phyloP scores from a whole-genome alignment of 2,888 invertebrate genomes.

The Drosophila prostipennis region DNA sequence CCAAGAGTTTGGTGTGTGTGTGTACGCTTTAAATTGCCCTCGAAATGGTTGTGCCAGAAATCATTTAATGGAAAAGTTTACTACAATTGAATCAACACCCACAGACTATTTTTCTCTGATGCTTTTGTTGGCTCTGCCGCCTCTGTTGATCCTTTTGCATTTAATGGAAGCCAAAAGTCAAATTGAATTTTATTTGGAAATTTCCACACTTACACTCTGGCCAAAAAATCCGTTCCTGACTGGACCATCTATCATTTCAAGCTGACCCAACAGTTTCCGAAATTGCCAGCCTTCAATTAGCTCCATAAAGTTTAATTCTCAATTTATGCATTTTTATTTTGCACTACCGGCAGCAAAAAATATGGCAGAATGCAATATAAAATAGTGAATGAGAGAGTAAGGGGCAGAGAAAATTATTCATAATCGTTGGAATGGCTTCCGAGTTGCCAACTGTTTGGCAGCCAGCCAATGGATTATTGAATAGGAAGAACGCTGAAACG shows the following conservation, averaged over 20 bases:
- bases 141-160: conserved; percentile 30
- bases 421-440: conserved; percentile 69
- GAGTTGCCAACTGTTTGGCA: conserved; percentile 67
- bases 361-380: conserved; percentile 12
- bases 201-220: conserved; percentile 17
- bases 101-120: conserved; percentile 25
- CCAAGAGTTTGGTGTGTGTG: neutral
- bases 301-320: conserved; percentile 72
- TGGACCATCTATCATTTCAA: conserved; percentile 54
- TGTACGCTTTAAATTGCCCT: conserved; percentile 53
- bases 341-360: conserved; percentile 23
- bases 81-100: conserved; percentile 61
- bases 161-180: conserved; percentile 56
- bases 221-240: conserved; percentile 31
- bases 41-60: conserved; percentile 52
- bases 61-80: conserved; percentile 46
- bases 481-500: conserved; percentile 30
- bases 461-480: conserved; percentile 67
- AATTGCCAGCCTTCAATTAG: conserved; percentile 67
- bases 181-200: conserved; percentile 61
- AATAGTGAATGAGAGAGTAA: conserved; percentile 2
- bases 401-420: conserved; percentile 63
- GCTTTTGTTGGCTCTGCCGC: conserved; percentile 2
- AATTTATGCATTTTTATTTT: conserved; percentile 71
- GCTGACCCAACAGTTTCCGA: conserved; percentile 41